A percentile compares a stretch with the other conserved stretches of the same genome.
phyloP scores from a whole-genome alignment of 2,888 invertebrate species.

The Pediacus dermestoides region DNA sequence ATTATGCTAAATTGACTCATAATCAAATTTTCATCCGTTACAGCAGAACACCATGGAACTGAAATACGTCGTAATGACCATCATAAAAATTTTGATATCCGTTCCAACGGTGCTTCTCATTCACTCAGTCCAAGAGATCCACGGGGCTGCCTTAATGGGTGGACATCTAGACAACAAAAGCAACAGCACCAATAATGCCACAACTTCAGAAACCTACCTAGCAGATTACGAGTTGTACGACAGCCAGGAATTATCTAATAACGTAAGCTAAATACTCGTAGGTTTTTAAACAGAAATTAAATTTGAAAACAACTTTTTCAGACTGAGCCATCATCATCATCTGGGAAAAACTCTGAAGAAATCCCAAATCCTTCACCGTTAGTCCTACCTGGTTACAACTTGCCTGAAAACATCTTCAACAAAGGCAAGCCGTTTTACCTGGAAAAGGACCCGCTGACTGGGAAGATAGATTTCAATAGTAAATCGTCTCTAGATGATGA shows the following conservation, averaged over 20 bases:
- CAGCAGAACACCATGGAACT: constrained; percentile 47
- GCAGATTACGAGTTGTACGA: constrained; percentile 24
- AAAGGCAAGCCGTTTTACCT: constrained; percentile 68
- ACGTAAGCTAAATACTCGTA: too few species aligned
- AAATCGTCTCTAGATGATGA: constrained; percentile 49
- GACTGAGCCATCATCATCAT: too few species aligned
- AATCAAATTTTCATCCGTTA: constrained; percentile 20
- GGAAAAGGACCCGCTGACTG: constrained; percentile 66
- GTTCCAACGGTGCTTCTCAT: constrained; percentile 37
- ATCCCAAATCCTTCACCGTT: constrained; percentile 47
- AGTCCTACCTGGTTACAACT: constrained; percentile 48
- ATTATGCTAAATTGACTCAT: too few species aligned
- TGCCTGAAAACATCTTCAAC: constrained; percentile 61
- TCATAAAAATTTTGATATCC: constrained; percentile 46
- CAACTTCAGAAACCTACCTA: constrained; percentile 20
- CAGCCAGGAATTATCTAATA: constrained; percentile 25
- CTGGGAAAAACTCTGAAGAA: constrained; percentile 38
- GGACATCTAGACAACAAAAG: constrained; percentile 37
- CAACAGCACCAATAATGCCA: constrained; percentile 17
- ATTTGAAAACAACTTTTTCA: too few species aligned
- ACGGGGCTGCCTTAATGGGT: constrained; percentile 41
- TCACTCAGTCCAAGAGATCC: constrained; percentile 18
- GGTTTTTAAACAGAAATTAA: constrained; percentile 18
- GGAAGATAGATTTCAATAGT: constrained; percentile 60
- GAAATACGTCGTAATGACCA: constrained; percentile 42